Base-by-base conservation (phyloP, 2,888 invertebrate species). In the Monopis laevigella region DNA sequence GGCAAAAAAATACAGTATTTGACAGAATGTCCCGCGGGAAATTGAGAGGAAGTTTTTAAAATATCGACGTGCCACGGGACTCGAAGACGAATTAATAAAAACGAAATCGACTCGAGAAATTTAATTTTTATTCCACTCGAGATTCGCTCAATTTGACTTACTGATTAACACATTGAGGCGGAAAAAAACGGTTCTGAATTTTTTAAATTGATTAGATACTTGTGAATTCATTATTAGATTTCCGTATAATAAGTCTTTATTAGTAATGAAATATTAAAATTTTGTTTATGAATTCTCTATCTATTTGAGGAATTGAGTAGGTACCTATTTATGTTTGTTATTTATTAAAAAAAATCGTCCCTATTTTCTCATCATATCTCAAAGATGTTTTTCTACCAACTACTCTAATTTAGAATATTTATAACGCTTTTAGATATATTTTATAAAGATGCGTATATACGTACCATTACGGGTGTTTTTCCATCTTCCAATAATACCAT, bases 101-200 rank as follows among this genome's bases (percentile, higher is more conserved):
- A 40, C 24, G 28, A 17, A 40, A 40, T 40, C 28, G 18, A 29
- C 40, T 40, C 17, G 29, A 18, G 40, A 40, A 40, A 29, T 40
- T 40, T 17, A 40, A 40, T 40, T 40, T 40, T 40, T 29, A 40
- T 29, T 40, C 29, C 40, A 40, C 28, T 29, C 40, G 40, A 40
- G 40, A 40, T 30, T 29, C 29, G 40, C 28, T 29, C 40, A 40
- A 40, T 40, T 40, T 40, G 40, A 28, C 17, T 40, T 40, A 17
- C 40, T 40, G 40, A 40, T 40, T 40, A 40, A 19, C 40, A 28
- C 40, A 40, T 40, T 40, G 40, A 40, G 12, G 40, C 13, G 13
- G 26, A 28, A 27, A 18, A 29, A 28, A 18, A 29, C 40, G 10
- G n/a, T 40, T 40, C 26, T 29, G 40, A 40, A 40, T 40, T 17